Percentiles rank a stretch among this genome's conserved stretches.
Conservation (phyloP, 2,113 vertebrate genomes). For the Mionectes macconnelli region DNA sequence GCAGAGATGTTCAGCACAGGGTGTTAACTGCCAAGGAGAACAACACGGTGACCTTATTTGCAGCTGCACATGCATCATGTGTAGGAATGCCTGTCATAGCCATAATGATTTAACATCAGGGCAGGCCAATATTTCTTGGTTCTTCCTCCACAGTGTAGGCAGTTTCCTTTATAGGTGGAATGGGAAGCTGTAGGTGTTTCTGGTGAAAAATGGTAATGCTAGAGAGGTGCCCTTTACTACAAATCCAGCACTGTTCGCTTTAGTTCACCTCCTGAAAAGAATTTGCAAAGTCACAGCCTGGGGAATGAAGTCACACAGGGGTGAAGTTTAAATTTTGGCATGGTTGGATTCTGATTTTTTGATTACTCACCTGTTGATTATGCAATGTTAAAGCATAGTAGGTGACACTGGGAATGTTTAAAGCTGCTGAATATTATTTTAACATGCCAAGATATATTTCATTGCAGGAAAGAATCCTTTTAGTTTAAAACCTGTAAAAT, state of each 20-base stretch:
- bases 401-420: neutral
- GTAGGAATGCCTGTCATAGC: constrained; percentile 69
- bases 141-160: constrained; percentile 64
- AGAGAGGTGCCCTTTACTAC: constrained; percentile 59
- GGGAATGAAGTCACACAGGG: neutral
- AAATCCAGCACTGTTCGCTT: neutral
- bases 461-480: neutral
- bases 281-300: constrained; percentile 28
- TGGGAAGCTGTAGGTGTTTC: constrained; percentile 61
- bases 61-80: constrained; percentile 68
- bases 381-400: neutral
- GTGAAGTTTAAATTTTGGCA: neutral
- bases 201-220: constrained; percentile 66
- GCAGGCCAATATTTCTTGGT: constrained; percentile 69
- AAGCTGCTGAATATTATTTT: neutral
- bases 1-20: neutral
- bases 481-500: neutral
- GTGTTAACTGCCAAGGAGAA: constrained; percentile 61
- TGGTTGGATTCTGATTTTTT: neutral
- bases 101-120: constrained; percentile 69
- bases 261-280: neutral
- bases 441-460: neutral
- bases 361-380: neutral
- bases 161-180: constrained; percentile 65
- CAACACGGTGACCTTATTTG: constrained; percentile 62